Evolutionary conservation across 2,797 vertebrate genomes (phyloP).

Genomic region (Tauraco hartlaubi): DNA sequence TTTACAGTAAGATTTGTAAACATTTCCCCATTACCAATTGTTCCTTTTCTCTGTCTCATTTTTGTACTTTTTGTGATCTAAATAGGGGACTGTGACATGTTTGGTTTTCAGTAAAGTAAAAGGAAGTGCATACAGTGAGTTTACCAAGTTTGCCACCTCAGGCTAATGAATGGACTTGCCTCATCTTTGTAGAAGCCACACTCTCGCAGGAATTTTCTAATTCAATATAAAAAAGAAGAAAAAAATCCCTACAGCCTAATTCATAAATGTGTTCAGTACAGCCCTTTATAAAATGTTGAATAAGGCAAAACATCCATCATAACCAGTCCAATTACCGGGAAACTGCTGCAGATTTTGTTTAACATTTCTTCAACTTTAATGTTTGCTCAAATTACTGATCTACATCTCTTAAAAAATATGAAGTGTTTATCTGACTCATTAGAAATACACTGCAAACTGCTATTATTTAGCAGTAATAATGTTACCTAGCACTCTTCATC

Average conservation of each 20-base stretch:
- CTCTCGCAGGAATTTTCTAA: neutral
- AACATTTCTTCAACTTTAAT: neutral
- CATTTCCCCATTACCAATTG: constrained; percentile 36
- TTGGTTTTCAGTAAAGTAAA: constrained; percentile 65
- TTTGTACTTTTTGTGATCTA: constrained; percentile 38
- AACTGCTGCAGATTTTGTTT: neutral
- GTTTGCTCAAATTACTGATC: neutral
- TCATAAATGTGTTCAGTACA: neutral
- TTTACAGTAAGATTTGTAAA: constrained; percentile 65
- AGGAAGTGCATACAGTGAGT: constrained; percentile 48
- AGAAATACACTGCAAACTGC: neutral
- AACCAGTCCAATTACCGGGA: neutral
- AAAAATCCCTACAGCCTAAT: neutral
- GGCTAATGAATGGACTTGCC: neutral
- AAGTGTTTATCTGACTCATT: neutral
- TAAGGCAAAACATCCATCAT: neutral
- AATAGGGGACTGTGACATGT: constrained; percentile 24
- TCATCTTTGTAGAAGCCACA: neutral
- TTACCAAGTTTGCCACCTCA: neutral
- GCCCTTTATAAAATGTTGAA: neutral
- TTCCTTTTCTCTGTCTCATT: constrained; percentile 58
- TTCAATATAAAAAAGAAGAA: neutral
- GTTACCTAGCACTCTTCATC: neutral
- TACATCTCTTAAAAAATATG: neutral
- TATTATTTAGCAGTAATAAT: neutral